Evolutionary conservation across 2,797 vertebrate species (phyloP), one percentile per base, ranked within the genome.

Genomic region (Rhinophrynus dorsalis): DNA sequence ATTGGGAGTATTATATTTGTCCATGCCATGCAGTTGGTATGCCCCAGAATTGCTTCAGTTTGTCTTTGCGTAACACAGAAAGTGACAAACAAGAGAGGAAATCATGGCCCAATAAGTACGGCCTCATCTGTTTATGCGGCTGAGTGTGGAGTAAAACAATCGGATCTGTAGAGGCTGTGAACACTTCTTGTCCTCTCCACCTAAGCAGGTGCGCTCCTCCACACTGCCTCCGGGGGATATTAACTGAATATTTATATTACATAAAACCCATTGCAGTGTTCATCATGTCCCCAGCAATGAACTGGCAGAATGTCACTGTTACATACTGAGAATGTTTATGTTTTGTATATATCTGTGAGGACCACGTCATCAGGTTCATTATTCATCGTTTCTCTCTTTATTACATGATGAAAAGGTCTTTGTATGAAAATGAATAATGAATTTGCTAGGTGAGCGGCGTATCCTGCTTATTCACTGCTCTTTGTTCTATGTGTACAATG

Each of bases 341-440:
- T 17, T 37, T 57, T 57, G 32, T 57, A 38, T 9, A 24, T 37
- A 11, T 57, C 1, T 57, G 32, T 37, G 17, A 57, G 18, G n/a
- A 23, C 9, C 18, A 38, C 38, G 54, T 38, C 32, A 9, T 57
- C 20, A 20, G 12, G 33, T 9, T 6, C 54, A 57, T 57, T 21
- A 57, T 57, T n/a, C 54, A 57, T 38, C 20, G 29, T 23, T 57
- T 37, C 20, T 57, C 10, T 11, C 13, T 38, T 33, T 37, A 23
- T 55, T 35, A 37, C 24, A 21, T 26, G 35, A 58, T 58, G 55
- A 58, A 58, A 58, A 42, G 21, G 12, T 40, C 20, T 58, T 58
- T 58, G 55, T 58, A 13, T 58, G 13, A 24, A 58, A 58, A 58
- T 58, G 35, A 58, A 35, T 58, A 58, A 58, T 58, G 33, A 40